Base-by-base conservation (phyloP, 2,797 vertebrate genomes). In the Trematomus bernacchii region DNA sequence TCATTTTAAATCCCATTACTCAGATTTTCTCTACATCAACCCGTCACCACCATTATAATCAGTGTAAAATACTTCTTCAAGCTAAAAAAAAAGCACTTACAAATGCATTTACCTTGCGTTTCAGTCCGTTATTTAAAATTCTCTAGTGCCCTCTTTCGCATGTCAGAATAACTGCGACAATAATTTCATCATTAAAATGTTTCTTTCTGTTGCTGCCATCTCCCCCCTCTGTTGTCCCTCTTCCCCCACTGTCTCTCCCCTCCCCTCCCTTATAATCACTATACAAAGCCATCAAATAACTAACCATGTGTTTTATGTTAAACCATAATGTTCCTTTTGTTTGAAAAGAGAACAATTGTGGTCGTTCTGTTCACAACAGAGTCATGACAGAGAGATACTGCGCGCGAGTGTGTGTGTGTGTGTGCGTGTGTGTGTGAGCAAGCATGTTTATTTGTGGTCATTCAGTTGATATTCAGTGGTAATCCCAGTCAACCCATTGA, bases 271-370 rank as follows among this genome's bases (percentile, higher is more conserved):
- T 83, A 85, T 89, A 91, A 91, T 91, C 88, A 81, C 85, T 82
- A 80, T 82, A 83, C 87, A 87, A 84, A 88, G 76, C 90, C 90
- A 91, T 92, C 88, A 91, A 92, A 89, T 91, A 92, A 84, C 87
- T 77, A 71, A 63, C 33, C 92, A 93, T 91, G 83, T 93, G 92
- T 91, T 92, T 93, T 76, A 91, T 79, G 86, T 93, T 93, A 91
- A 86, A 86, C 74, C 83, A 85, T 89, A 89, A 92, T 91, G 89
- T 93, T 82, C 80, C 89, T 89, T 90, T 93, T 93, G 92, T 93
- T 93, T 87, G 84, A 91, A 88, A 88, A 82, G 91, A 89, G 91
- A 92, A 93, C 92, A 93, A 93, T 91, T 93, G 92, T 67, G 92
- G 92, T 93, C 43, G 77, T 48, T 78, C 82, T 88, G 76, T 86